phyloP scores from a whole-genome alignment of 2,888 invertebrate genomes.

The Drosophila vallismaia region DNA sequence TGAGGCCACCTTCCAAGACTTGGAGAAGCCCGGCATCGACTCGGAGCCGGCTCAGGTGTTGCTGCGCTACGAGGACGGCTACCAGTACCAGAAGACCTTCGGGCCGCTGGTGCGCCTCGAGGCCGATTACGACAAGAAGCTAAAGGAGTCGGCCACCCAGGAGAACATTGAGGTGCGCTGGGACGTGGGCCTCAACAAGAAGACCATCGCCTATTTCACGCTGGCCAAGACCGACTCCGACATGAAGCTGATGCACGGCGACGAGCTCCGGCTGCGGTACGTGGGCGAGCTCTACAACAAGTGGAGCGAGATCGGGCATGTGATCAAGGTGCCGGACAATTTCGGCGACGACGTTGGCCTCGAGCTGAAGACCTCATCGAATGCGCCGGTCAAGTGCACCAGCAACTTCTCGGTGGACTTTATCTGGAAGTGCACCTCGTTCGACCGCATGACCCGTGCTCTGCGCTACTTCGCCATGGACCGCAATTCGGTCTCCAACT shows the following conservation, averaged over 20 bases:
- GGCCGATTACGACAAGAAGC: slow-evolving; percentile 98
- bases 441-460: slow-evolving; percentile 98
- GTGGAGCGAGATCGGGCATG: slow-evolving; percentile 99
- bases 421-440: slow-evolving; percentile 99
- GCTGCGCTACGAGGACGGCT: slow-evolving; percentile 97
- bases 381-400: slow-evolving; percentile 96
- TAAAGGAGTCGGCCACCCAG: slow-evolving; percentile 99
- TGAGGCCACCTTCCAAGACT: slow-evolving; percentile 98
- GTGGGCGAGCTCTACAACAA: slow-evolving; percentile 96
- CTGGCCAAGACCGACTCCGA: slow-evolving; percentile 99
- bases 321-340: slow-evolving; percentile 97
- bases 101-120: slow-evolving; percentile 98
- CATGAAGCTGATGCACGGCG: slow-evolving; percentile 99
- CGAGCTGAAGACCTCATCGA: slow-evolving; percentile 95
- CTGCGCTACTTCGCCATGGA: slow-evolving; percentile 97
- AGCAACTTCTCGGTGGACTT: slow-evolving; percentile 99
- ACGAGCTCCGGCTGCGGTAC: slow-evolving; percentile 96
- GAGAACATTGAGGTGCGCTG: slow-evolving; percentile 99
- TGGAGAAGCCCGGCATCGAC: slow-evolving; percentile 99
- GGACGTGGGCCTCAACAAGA: slow-evolving; percentile 99
- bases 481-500: slow-evolving; percentile 97
- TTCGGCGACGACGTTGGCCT: slow-evolving; percentile 99
- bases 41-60: slow-evolving; percentile 95
- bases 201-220: slow-evolving; percentile 98
- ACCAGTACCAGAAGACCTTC: slow-evolving; percentile 99